Conservation (phyloP, 2,797 vertebrate species). For the Paramormyrops hopkinsi region DNA sequence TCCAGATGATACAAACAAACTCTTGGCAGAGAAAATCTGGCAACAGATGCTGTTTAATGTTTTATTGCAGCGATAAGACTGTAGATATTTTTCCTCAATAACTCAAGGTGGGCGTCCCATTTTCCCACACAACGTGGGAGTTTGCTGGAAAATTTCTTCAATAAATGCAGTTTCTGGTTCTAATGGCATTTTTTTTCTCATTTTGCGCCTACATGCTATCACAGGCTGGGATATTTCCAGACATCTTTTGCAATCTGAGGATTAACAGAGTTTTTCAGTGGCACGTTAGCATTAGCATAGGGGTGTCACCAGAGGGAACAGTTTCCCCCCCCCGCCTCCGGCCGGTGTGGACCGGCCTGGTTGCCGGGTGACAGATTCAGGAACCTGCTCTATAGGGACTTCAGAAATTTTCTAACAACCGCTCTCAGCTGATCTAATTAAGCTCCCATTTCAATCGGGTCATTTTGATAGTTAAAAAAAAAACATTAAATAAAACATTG, state of each 20-base stretch:
- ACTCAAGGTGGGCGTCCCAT: not conserved
- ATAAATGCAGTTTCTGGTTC: not conserved
- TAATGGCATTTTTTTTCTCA: not conserved
- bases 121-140: not conserved
- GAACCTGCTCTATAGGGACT: not conserved
- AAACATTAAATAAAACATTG: not conserved
- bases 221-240: not conserved
- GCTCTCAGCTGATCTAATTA: conserved; percentile 13
- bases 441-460: not conserved
- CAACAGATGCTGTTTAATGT: not conserved
- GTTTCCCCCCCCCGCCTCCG: not conserved
- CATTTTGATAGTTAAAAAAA: not conserved
- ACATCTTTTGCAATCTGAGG: not conserved
- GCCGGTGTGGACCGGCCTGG: not conserved
- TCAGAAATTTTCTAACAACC: not conserved
- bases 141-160: not conserved
- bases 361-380: not conserved
- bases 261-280: not conserved
- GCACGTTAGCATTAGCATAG: not conserved
- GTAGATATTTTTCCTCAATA: not conserved
- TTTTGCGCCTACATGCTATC: not conserved
- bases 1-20: not conserved
- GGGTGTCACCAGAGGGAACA: not conserved
- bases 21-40: not conserved
- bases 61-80: not conserved